phyloP scores from a whole-genome alignment of 1,140 invertebrate species.

The Heliothis virescens region DNA sequence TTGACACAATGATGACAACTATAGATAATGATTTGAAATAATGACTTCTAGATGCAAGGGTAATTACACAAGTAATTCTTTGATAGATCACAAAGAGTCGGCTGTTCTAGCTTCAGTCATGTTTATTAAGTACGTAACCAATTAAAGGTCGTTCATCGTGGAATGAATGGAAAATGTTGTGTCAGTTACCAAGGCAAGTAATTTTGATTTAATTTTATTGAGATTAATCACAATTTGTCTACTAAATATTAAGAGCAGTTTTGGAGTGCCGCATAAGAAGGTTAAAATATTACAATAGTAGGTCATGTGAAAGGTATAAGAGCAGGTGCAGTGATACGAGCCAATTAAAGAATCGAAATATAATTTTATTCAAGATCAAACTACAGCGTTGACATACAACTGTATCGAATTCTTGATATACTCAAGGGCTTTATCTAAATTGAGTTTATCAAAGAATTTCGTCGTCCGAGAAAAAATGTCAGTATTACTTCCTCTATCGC shows the following conservation, averaged over 20 bases:
- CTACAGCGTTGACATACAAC: not conserved
- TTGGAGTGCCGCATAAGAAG: too few species aligned
- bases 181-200: not conserved
- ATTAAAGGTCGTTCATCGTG: not conserved
- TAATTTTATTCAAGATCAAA: not conserved
- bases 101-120: conserved; percentile 1
- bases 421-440: not conserved
- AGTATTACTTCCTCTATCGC: not conserved
- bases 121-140: not conserved
- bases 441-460: conserved; percentile 14
- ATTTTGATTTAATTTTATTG: too few species aligned
- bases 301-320: not conserved
- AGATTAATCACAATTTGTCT: too few species aligned
- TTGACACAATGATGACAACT: conserved; percentile 38
- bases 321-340: not conserved
- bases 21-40: conserved; percentile 32
- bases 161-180: not conserved
- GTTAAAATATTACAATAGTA: not conserved
- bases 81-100: conserved; percentile 1
- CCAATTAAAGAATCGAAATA: not conserved
- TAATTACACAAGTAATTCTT: conserved; percentile 30
- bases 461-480: not conserved
- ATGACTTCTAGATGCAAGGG: conserved; percentile 12
- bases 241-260: too few species aligned
- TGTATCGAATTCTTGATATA: not conserved